A percentile compares a stretch with the other conserved stretches of the same genome.
phyloP scores from a whole-genome alignment of 1,140 invertebrate species.

The Aphelenchoides avenae region DNA sequence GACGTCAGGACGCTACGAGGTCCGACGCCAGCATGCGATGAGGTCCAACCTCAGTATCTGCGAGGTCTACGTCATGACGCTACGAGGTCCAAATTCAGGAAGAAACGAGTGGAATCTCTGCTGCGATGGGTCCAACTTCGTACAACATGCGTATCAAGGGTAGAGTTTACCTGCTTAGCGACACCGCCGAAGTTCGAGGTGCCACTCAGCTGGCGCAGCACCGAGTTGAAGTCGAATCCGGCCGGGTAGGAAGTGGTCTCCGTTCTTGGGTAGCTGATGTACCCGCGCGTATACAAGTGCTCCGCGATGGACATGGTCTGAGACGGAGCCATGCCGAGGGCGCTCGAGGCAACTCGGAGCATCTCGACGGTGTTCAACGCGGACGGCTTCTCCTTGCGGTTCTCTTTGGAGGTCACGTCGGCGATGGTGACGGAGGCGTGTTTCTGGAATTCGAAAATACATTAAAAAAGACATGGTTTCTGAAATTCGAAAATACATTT shows the following conservation, averaged over 20 bases:
- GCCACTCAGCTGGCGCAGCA: conserved; percentile 40
- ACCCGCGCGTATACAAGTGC: conserved; percentile 75
- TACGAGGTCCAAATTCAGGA: too few relatives aligned
- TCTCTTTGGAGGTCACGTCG: conserved; percentile 41
- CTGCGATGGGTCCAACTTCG: too few relatives aligned
- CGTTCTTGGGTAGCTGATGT: conserved; percentile 86
- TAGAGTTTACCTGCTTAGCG: conserved; percentile 27
- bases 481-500: too few relatives aligned
- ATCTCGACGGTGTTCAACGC: conserved; percentile 78
- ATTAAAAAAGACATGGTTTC: too few relatives aligned
- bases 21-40: too few relatives aligned
- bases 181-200: conserved; percentile 35
- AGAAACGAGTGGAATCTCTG: too few relatives aligned
- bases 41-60: too few relatives aligned
- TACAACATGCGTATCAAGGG: too few relatives aligned
- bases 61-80: too few relatives aligned
- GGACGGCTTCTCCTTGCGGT: conserved; percentile 65
- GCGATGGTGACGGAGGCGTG: conserved; percentile 11
- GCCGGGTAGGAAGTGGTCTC: conserved; percentile 93
- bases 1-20: too few relatives aligned
- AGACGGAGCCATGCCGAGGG: conserved; percentile 73
- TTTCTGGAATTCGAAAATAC: conserved; percentile 5
- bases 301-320: conserved; percentile 55
- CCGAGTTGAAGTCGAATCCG: conserved; percentile 76
- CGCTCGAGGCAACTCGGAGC: conserved; percentile 85